Conservation (phyloP, 2,113 vertebrate species). For the Condylura cristata region DNA sequence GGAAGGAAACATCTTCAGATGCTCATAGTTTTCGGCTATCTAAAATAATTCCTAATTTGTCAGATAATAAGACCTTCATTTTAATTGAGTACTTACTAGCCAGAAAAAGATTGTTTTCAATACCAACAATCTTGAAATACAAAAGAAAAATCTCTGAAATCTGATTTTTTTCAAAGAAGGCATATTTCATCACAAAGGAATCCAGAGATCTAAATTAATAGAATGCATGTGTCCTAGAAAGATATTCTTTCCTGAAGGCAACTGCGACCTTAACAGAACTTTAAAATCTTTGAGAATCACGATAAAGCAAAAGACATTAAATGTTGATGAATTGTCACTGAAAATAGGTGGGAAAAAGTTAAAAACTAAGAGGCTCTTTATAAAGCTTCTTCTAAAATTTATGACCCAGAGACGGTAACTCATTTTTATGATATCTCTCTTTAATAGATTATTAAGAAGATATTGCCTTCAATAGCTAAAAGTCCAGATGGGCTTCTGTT, state of each 20-base stretch:
- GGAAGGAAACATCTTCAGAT: not conserved
- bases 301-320: slow-evolving; percentile 8
- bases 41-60: not conserved
- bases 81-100: not conserved
- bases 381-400: slow-evolving; percentile 40
- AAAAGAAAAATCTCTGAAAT: slow-evolving; percentile 17
- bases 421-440: slow-evolving; percentile 41
- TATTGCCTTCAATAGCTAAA: slow-evolving; percentile 25
- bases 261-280: not conserved
- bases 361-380: not conserved
- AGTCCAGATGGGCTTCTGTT: slow-evolving; percentile 64
- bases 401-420: not conserved
- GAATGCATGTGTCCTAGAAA: slow-evolving; percentile 23
- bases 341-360: not conserved
- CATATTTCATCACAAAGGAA: slow-evolving; percentile 12
- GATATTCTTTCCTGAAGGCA: not conserved
- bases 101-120: not conserved
- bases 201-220: not conserved
- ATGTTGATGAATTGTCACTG: not conserved
- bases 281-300: not conserved
- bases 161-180: not conserved
- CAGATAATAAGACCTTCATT: not conserved
- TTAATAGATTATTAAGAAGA: slow-evolving; percentile 62
- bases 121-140: not conserved
- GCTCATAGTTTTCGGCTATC: not conserved